Percentiles rank a stretch among this genome's conserved stretches.
phyloP scores from a whole-genome alignment of 1,140 invertebrate species.

The Drosophila sp. region DNA sequence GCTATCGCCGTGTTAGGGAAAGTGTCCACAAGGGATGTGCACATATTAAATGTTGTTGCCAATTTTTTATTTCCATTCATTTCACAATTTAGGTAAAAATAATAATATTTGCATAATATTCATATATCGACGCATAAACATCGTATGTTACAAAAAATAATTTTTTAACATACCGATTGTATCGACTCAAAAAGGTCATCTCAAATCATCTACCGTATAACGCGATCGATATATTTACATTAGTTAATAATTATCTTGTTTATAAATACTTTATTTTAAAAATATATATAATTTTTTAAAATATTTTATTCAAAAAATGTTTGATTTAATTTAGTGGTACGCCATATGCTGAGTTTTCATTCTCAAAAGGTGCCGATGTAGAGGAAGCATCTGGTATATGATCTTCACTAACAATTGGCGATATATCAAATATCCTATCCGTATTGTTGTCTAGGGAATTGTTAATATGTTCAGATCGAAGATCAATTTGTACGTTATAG shows the following conservation, averaged over 20 bases:
- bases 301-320: neutral
- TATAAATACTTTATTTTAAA: constrained; percentile 3
- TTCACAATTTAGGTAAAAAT: no score
- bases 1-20: neutral
- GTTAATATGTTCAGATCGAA: neutral
- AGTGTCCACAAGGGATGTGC: neutral
- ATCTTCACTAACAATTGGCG: neutral
- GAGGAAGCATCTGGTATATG: neutral
- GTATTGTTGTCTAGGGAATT: neutral
- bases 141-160: no score
- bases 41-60: no score
- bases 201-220: no score
- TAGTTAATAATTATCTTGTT: neutral
- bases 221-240: neutral
- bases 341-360: constrained; percentile 30
- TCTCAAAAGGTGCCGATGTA: neutral
- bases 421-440: neutral
- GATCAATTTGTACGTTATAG: neutral
- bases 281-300: neutral
- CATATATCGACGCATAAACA: no score
- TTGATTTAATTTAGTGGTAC: constrained; percentile 41
- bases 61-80: no score
- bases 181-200: no score
- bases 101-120: no score
- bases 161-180: no score